Percentiles rank a stretch among this genome's conserved stretches.
phyloP scores from a whole-genome alignment of 2,113 vertebrate species.

The Chrysochloris asiatica region DNA sequence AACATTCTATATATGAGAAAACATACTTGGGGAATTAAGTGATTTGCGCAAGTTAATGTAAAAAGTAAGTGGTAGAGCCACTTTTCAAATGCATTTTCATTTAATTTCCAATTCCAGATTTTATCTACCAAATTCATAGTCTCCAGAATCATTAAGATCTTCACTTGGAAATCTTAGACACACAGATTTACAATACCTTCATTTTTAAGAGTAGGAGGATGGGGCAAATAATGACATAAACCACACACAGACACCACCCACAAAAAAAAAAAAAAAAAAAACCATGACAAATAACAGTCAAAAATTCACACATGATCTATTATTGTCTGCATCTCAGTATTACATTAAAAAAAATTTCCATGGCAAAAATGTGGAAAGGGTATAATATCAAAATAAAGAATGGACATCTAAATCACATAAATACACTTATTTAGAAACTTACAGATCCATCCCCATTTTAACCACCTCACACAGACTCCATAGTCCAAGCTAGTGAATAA shows the following conservation, averaged over 20 bases:
- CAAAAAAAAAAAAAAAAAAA: neutral
- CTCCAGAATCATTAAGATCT: neutral
- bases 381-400: neutral
- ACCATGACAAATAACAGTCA: too few relatives aligned
- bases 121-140: too few relatives aligned
- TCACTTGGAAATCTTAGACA: neutral
- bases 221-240: neutral
- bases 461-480: too few relatives aligned
- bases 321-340: too few relatives aligned
- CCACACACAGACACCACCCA: too few relatives aligned
- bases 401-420: neutral
- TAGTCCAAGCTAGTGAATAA: neutral
- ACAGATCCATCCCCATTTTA: neutral
- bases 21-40: neutral
- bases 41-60: neutral
- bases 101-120: neutral
- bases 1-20: neutral
- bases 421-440: neutral
- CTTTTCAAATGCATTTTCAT: neutral
- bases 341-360: neutral
- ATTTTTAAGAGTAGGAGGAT: too few relatives aligned
- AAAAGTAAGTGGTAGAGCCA: neutral
- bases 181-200: accelerated
- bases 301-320: neutral
- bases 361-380: neutral